Evolutionary conservation across 2,797 vertebrate genomes (phyloP).

Genomic region (Myotis pilosus): DNA sequence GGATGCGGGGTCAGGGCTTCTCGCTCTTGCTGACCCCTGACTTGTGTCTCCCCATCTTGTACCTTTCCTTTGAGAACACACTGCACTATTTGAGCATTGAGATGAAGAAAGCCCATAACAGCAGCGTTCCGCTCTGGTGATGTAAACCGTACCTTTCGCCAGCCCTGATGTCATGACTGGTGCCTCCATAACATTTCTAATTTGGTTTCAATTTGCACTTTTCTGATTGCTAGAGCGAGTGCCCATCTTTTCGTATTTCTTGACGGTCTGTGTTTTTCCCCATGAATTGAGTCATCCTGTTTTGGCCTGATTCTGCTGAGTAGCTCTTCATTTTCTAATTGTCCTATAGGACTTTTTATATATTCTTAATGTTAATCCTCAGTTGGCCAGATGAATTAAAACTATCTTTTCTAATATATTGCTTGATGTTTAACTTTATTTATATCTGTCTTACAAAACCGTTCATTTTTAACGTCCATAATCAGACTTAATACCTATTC

Average conservation of each 20-base stretch:
- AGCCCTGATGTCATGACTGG: background rate
- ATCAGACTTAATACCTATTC: background rate
- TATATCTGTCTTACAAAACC: background rate
- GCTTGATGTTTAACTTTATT: background rate
- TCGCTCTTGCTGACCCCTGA: background rate
- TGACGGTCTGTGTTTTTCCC: background rate
- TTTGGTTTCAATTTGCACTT: background rate
- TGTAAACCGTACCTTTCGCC: background rate
- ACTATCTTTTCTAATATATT: background rate
- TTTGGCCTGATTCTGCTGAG: background rate
- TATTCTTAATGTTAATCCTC: background rate
- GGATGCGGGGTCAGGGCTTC: too few relatives aligned
- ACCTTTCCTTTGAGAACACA: background rate
- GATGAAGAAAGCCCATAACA: background rate
- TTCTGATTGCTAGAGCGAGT: background rate
- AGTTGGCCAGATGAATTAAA: background rate
- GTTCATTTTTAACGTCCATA: background rate
- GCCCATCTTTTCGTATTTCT: background rate
- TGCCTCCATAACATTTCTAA: background rate
- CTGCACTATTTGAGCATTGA: background rate
- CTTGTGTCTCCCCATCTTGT: background rate
- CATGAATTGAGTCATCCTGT: background rate
- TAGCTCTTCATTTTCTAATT: background rate
- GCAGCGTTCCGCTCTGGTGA: background rate
- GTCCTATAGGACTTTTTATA: background rate